Percentiles rank a stretch among this genome's conserved stretches.
Conservation (phyloP, 2,888 invertebrate species). For the Ligdia adustata region DNA sequence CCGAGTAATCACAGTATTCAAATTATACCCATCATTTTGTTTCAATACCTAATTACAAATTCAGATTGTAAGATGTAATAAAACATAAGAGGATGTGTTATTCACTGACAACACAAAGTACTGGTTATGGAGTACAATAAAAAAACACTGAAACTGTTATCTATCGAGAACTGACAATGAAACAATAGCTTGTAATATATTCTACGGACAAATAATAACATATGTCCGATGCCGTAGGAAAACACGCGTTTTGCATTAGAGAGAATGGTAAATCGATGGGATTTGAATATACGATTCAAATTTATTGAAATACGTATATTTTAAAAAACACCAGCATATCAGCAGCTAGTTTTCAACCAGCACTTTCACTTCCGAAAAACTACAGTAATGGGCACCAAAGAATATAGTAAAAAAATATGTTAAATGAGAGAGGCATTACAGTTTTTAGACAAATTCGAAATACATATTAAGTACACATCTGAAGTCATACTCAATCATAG, state of each 20-base stretch:
- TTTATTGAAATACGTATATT: not conserved
- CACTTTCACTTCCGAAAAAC: too few species aligned
- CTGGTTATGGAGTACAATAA: conserved; percentile 20
- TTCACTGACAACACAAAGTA: conserved; percentile 18
- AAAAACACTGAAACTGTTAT: conserved; percentile 16
- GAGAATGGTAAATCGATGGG: conserved; percentile 18
- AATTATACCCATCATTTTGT: not conserved
- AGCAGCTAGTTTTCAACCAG: too few species aligned
- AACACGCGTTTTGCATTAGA: conserved; percentile 51
- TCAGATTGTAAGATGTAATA: conserved; percentile 2
- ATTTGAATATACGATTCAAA: conserved; percentile 2
- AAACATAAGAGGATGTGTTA: conserved; percentile 5
- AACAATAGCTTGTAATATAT: conserved; percentile 50
- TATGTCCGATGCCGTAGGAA: conserved; percentile 39
- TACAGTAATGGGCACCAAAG: too few species aligned
- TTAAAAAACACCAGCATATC: too few species aligned
- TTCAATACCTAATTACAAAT: not conserved
- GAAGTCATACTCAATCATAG: too few species aligned
- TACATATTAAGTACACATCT: too few species aligned
- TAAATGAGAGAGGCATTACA: too few species aligned
- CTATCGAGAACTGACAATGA: conserved; percentile 27
- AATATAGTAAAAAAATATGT: too few species aligned
- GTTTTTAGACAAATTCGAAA: too few species aligned
- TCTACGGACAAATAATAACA: conserved; percentile 51
- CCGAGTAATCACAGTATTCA: too few species aligned